Evolutionary conservation across 2,888 invertebrate genomes (phyloP), one percentile per base, ranked within the genome.

Genomic region (Mesorhabditis spiculigera): DNA sequence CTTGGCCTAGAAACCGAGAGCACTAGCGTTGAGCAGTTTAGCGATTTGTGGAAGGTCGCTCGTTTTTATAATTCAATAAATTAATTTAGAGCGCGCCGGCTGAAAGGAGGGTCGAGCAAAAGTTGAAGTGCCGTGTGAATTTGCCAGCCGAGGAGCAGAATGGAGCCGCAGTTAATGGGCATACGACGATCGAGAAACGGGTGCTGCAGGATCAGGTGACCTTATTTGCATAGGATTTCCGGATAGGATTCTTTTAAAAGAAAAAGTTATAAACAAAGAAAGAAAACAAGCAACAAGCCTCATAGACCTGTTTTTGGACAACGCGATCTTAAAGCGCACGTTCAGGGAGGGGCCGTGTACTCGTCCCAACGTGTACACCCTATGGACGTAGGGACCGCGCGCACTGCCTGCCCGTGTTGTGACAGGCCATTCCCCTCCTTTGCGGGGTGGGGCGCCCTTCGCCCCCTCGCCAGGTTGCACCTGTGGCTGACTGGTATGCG

Each of bases 1-100:
- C 75, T 79, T 71, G 78, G 79, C 2, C 71, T 79, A 66, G 76
- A 78, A 69, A 77, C 79, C 5, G 71, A 75, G 10, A 70, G 71
- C 16, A 67, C 74, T 16, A 75, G 75, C 28, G 63, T 76, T 50
- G 80, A 81, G 6, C 72, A 70, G 65, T 81, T 81, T 68, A 72
- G 73, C 6, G 75, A 78, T 5, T 41, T 76, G 5, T 81, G 76
- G 73, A 78, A 75, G 65, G 58, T 50, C 1, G n/a, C 1, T 50
- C n/a, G n/a, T 50, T n/a, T 50, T 50, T 50, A 13, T 13, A 50
- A 50, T n/a, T 13, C 8, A 3, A n/a, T 13, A 50, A 13, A 50
- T 50, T 13, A 13, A 50, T 50, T 50, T 50, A 50, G 58, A 67
- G 68, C 4, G 70, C 76, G 4, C 50, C 68, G 5, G 66, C 67